Evolutionary conservation across 1,140 invertebrate genomes (phyloP).

Genomic region (Choristoneura fumiferana): DNA sequence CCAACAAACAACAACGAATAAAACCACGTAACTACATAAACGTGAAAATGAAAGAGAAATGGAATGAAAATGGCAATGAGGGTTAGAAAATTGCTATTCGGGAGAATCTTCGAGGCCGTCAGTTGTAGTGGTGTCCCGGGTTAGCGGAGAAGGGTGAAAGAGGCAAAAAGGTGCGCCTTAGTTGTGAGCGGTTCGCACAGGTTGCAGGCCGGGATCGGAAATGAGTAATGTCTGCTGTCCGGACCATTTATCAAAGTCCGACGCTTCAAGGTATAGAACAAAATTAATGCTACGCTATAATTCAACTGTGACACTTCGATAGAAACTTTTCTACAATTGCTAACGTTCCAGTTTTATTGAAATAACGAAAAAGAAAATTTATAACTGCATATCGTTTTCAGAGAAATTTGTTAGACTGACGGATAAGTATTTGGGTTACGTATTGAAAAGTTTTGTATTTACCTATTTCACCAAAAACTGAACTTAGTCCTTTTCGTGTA

Average conservation of each 20-base stretch:
- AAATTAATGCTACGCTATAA: constrained; percentile 41
- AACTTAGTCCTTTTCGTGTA: constrained; percentile 12
- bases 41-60: constrained; percentile 5
- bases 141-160: constrained; percentile 2
- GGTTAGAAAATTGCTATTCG: constrained; percentile 11
- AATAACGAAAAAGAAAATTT: background rate
- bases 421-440: too few relatives aligned
- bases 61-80: constrained; percentile 13
- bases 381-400: too few relatives aligned
- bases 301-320: constrained; percentile 21
- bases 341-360: background rate
- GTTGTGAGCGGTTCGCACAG: constrained; percentile 28
- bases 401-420: too few relatives aligned
- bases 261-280: constrained; percentile 37
- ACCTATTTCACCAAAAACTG: background rate
- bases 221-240: constrained; percentile 56
- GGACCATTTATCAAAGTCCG: constrained; percentile 66
- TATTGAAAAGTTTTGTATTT: background rate
- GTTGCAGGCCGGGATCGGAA: constrained; percentile 48
- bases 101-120: constrained; percentile 5
- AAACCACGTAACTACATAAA: constrained; percentile 9
- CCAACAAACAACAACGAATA: background rate
- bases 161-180: constrained; percentile 42
- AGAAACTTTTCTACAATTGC: constrained; percentile 9
- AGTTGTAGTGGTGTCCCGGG: constrained; percentile 23